Base-by-base conservation (phyloP, 2,113 vertebrate species). In the Girardinichthys multiradiatus region DNA sequence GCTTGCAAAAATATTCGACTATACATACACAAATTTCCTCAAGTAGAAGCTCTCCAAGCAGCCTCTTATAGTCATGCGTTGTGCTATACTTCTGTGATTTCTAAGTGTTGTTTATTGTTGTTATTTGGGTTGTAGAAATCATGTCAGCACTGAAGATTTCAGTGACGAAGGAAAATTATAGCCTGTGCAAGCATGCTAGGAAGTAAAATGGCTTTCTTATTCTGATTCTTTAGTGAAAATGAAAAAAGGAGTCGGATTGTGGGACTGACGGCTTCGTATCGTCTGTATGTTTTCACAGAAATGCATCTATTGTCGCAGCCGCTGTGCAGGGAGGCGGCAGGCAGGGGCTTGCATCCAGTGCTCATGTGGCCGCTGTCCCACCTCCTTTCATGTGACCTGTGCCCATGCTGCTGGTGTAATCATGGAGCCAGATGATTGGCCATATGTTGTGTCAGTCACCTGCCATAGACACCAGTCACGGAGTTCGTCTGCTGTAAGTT, bases 341-440 rank as follows among this genome's bases (percentile, higher is more conserved):
- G 94, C 93, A 37, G 97, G 97, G 42, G 96, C 96, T 54, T 99
- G 97, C 72, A 96, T 99, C 88, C 97, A 98, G 89, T 99, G 97
- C 87, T 99, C 97, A 0, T 97, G 95, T 2, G 95, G 96, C 66
- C 94, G 94, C 6, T 99, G 98, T 77, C 95, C 96, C 48, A 95
- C 95, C 64, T 97, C 97, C 70, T 99, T 98, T 87, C 98, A 99
- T 58, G 97, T 98, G 84, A 98, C 97, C 0, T 99, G 98, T 84
- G 98, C 97, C 61, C 97, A 99, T 70, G 97, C 97, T 19, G 95
- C 97, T 0, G 97, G 97, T 4, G 95, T 99, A 2, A 80, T 93
- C 72, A 98, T 99, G 96, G 95, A 97, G 89, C 95, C 97, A 1
- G 95, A 96, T 35, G 97, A 98, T 73, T 98, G 97, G 97, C 97